These are phyloP conservation scores for Eublepharis macularius DNA, from an alignment of 2,113 vertebrate species.

Conservation along the genomic window DNA sequence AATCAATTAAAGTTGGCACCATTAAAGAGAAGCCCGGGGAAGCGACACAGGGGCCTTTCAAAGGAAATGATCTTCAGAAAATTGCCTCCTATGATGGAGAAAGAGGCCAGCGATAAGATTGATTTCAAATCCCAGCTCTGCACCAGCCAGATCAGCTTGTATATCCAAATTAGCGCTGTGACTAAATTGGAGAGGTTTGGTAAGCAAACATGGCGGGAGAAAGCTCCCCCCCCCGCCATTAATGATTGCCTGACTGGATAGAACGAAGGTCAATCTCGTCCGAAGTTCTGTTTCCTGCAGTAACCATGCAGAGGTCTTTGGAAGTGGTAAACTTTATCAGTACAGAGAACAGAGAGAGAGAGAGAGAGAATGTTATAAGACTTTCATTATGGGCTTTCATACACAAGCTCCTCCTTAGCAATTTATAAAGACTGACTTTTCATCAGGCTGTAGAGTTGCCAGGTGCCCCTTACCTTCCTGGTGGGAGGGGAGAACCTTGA, in stretches of 20 bases:
- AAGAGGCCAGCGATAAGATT: not conserved
- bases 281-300: not conserved
- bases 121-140: not conserved
- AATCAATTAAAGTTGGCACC: constrained; percentile 55
- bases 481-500: too few relatives aligned
- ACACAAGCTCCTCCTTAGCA: too few relatives aligned
- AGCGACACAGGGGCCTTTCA: constrained; percentile 21
- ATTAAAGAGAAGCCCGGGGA: constrained; percentile 45
- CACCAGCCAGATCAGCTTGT: too few relatives aligned
- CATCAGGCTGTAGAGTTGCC: too few relatives aligned
- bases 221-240: not conserved
- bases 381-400: too few relatives aligned
- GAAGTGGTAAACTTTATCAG: not conserved
- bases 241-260: not conserved
- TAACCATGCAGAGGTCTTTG: not conserved
- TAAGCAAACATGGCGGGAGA: too few relatives aligned
- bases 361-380: too few relatives aligned
- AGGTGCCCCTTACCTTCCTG: too few relatives aligned
- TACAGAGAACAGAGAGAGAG: too few relatives aligned
- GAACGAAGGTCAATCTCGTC: not conserved
- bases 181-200: not conserved
- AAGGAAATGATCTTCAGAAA: constrained; percentile 13
- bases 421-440: too few relatives aligned
- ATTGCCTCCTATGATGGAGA: not conserved
- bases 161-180: not conserved